Evolutionary conservation across 2,888 invertebrate genomes (phyloP), one percentile per base, ranked within the genome.

Genomic region (Tanypteryx hageni): DNA sequence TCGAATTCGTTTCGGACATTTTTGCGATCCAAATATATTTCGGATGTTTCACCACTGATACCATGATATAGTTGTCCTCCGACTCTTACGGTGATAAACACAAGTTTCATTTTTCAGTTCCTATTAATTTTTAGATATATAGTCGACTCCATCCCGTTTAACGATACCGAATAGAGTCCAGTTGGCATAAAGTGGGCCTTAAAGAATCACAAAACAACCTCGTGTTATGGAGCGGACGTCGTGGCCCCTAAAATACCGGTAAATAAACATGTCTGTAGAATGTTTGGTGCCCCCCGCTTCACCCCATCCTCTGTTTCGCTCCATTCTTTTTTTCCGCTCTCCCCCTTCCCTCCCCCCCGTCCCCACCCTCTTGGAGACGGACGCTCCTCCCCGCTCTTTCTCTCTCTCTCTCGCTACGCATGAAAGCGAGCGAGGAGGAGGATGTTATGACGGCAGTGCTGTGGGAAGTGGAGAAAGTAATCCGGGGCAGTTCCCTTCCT

Each of bases 401-500:
- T 64, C 64, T 44, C 64, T 44, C 10, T 64, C 61, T 14, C 18
- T 44, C 83, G 57, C 44, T 44, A 57, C 83, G 64, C 64, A 64
- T 64, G 89, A 64, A 89, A 89, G 89, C 64, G 89, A 14, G 83
- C 83, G 44, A 44, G 44, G 89, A 83, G 44, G 44, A 44, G 76
- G 76, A 76, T 76, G 76, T 76, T 76, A 76, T 76, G 89, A 44
- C 89, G 44, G 64, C 64, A 61, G 86, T 58, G 31, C 31, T 31
- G 61, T 44, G 89, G 89, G 64, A 89, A 89, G 64, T 14, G 89
- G 89, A 89, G 89, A 89, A 89, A 89, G 89, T 89, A 89, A 89
- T 89, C 89, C 86, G 27, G 83, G 56, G 57, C 83, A 57, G n/a
- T 61, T 61, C 61, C 86, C 89, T 18, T 31, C 31, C 13, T 31